Percentiles rank a stretch among this genome's conserved stretches.
Evolutionary conservation across 2,888 invertebrate genomes (phyloP).

Genomic region (Drosophila pseudotalamancana): DNA sequence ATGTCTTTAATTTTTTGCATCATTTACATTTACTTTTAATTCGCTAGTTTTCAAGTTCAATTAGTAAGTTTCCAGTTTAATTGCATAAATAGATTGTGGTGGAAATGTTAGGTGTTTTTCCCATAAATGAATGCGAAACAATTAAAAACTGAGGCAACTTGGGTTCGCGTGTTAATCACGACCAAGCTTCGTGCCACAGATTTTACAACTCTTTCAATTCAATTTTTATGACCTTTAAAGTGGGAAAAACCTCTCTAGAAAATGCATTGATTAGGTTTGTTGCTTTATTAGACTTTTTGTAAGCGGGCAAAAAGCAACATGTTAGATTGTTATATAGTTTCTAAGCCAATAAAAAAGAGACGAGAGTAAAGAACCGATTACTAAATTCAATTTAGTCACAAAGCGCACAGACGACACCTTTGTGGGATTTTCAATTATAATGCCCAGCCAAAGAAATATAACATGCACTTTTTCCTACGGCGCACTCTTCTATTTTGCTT

Average conservation of each 20-base stretch:
- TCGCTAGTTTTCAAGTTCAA: constrained; percentile 62
- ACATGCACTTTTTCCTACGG: constrained; percentile 38
- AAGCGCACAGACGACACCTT: constrained; percentile 74
- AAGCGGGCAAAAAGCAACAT: background rate
- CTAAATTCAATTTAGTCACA: constrained; percentile 78
- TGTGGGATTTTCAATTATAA: constrained; percentile 77
- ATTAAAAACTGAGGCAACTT: constrained; percentile 44
- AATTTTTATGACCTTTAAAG: constrained; percentile 32
- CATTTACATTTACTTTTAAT: constrained; percentile 58
- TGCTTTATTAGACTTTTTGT: background rate
- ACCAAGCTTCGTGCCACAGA: constrained; percentile 4
- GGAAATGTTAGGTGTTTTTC: constrained; percentile 37
- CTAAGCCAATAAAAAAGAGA: constrained; percentile 17
- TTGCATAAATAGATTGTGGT: constrained; percentile 49
- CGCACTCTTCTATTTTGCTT: constrained; percentile 16
- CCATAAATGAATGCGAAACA: constrained; percentile 38
- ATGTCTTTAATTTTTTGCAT: constrained; percentile 33
- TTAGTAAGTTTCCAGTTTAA: constrained; percentile 33
- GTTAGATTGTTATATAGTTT: constrained; percentile 48
- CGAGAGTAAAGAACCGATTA: constrained; percentile 63
- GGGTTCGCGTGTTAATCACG: constrained; percentile 40
- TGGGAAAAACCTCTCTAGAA: constrained; percentile 12
- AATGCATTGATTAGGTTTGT: constrained; percentile 15
- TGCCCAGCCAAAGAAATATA: constrained; percentile 66
- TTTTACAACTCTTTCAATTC: constrained; percentile 15